Evolutionary conservation across 2,888 invertebrate species (phyloP).

Genomic region (Azorinus chamasolen): DNA sequence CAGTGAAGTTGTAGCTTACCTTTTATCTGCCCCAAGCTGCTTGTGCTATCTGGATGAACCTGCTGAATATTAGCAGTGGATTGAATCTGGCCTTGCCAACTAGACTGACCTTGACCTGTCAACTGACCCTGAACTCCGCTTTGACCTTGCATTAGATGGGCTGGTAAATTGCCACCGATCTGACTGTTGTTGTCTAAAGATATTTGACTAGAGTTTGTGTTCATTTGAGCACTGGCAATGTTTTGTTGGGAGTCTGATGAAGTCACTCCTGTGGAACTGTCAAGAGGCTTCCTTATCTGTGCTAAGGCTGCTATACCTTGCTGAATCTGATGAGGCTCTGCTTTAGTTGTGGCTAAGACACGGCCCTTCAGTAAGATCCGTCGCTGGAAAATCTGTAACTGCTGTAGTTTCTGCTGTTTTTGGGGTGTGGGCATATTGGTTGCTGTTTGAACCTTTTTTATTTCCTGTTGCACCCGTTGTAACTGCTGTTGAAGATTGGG

Average conservation of each 20-base stretch:
- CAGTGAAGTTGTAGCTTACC: neutral
- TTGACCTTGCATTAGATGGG: too few species aligned
- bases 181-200: too few species aligned
- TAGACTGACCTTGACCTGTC: neutral
- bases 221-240: too few species aligned
- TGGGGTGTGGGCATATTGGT: slow-evolving; percentile 87
- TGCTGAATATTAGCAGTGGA: neutral
- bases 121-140: neutral
- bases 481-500: slow-evolving; percentile 69
- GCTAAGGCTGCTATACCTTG: slow-evolving; percentile 32
- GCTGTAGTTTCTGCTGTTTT: slow-evolving; percentile 88
- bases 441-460: slow-evolving; percentile 89
- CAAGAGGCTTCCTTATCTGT: neutral
- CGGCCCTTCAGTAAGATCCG: slow-evolving; percentile 91
- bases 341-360: slow-evolving; percentile 86
- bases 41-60: slow-evolving; percentile 33
- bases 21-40: slow-evolving; percentile 18
- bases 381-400: slow-evolving; percentile 90
- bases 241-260: too few species aligned
- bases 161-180: too few species aligned
- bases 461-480: slow-evolving; percentile 90
- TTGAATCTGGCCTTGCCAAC: neutral
- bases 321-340: slow-evolving; percentile 47
- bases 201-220: too few species aligned
- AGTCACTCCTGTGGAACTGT: too few species aligned